Conservation (phyloP, 2,113 vertebrate species). For the Peromyscus leucopus region DNA sequence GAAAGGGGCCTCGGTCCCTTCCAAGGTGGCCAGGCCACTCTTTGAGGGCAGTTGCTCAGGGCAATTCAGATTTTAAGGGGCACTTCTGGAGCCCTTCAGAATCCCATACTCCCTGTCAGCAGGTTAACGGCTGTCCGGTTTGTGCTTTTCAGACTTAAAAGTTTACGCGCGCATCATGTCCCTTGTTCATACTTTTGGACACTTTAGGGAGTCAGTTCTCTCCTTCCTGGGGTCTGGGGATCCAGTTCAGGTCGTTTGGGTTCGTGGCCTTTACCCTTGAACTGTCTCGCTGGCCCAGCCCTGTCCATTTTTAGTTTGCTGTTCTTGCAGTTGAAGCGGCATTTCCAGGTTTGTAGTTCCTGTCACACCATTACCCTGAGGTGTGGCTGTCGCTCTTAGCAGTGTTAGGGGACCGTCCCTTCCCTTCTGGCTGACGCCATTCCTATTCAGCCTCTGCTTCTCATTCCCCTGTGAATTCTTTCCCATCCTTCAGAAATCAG, state of each 20-base stretch:
- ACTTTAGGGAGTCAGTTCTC: not conserved
- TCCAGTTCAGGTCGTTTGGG: not conserved
- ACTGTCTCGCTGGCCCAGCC: fast-evolving
- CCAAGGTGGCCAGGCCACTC: not conserved
- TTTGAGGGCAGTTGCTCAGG: not conserved
- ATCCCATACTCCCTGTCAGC: not conserved
- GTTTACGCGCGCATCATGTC: not conserved
- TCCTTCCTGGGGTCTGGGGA: not conserved
- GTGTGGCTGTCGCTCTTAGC: not conserved
- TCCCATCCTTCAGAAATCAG: not conserved
- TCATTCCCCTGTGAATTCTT: not conserved
- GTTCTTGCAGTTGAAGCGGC: not conserved
- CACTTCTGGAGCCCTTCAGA: not conserved
- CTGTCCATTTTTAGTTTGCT: not conserved
- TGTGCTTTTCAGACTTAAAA: not conserved
- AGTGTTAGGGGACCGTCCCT: fast-evolving
- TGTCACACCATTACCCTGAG: fast-evolving
- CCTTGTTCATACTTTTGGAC: not conserved
- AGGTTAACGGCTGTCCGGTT: not conserved
- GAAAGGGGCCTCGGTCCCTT: not conserved
- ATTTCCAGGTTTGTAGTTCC: not conserved
- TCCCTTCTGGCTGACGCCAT: not conserved
- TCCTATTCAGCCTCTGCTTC: not conserved
- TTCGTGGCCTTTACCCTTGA: not conserved
- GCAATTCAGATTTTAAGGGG: no score